Evolutionary conservation across 64 coral and sea anemone species (phyloP).

Genomic region (Pocillopora verrucosa): DNA sequence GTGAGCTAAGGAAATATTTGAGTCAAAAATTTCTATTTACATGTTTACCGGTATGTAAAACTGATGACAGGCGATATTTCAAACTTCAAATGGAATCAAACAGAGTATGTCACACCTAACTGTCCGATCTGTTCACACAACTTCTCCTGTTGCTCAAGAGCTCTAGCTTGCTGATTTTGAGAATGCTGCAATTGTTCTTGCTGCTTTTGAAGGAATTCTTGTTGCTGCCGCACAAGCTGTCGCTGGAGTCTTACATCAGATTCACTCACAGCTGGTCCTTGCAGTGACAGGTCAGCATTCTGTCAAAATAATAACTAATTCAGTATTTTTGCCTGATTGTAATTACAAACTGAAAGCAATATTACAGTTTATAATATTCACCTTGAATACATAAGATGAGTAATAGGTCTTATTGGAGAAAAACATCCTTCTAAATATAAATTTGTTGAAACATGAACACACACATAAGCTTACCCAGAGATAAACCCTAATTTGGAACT

Average conservation of each 20-base stretch:
- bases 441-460: too few relatives aligned
- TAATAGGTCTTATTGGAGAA: too few relatives aligned
- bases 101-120: constrained; percentile 42
- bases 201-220: constrained; percentile 68
- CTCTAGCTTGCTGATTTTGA: constrained; percentile 68
- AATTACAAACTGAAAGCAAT: not conserved
- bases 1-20: too few relatives aligned
- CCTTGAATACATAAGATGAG: not conserved
- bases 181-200: constrained; percentile 63
- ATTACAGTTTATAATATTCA: not conserved
- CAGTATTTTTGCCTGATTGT: not conserved
- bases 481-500: too few relatives aligned
- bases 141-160: constrained; percentile 74
- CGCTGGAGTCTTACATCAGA: constrained; percentile 62
- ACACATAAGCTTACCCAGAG: too few relatives aligned
- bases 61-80: too few relatives aligned
- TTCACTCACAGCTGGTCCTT: constrained; percentile 52
- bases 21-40: too few relatives aligned
- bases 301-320: not conserved
- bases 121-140: constrained; percentile 74
- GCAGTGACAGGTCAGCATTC: constrained; percentile 20
- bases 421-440: too few relatives aligned
- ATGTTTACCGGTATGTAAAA: too few relatives aligned
- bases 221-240: constrained; percentile 82
- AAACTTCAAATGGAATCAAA: too few relatives aligned